Base-by-base conservation (phyloP, 1,140 invertebrate genomes). In the Leptoteleia sp. region DNA sequence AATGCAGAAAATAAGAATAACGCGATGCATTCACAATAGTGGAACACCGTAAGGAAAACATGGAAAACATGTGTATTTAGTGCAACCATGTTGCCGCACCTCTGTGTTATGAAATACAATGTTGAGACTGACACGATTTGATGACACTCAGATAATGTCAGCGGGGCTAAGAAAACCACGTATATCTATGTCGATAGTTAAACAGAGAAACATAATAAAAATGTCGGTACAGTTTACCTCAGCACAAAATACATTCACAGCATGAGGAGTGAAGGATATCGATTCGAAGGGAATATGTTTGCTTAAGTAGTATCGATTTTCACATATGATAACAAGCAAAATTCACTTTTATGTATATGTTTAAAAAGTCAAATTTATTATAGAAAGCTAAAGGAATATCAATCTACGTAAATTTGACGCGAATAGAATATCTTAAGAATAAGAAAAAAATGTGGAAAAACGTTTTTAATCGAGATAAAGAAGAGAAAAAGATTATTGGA, bases 201-300 rank as follows among this genome's bases (percentile, higher is more conserved):
- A 50, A 64, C 61, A 52, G 15, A 52, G 47, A 50, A 64, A 33
- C 31, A 62, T 48, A 62, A 62, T 62, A 62, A 62, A 62, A 62
- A 48, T 29, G 57, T 38, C 57, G 43, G 31, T 62, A 48, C 13
- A 29, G 43, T 62, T 48, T 48, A 62, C 12, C 15, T 48, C 25
- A 38, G 8, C 7, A 3, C 43, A n/a, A 64, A 64, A 64, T 50
- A 64, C 59, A 64, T 50, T 50, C 29, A 12, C 17, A 47, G 5
- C 29, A 22, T 29, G 27, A 29, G 19, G 6, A 29, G 27, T 7
- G 8, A 8, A 29, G 8, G 7, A 29, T 8, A 29, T 29, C 7
- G 27, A 29, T 29, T 29, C 27, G 7, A 4, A 29, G 27, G 4
- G 3, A 4, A 29, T 7, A 29, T 29, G 7, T 29, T 1, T 7